Evolutionary conservation across 2,797 vertebrate genomes (phyloP), one percentile per base, ranked within the genome.

Genomic region (Odontamblyopus rebecca): DNA sequence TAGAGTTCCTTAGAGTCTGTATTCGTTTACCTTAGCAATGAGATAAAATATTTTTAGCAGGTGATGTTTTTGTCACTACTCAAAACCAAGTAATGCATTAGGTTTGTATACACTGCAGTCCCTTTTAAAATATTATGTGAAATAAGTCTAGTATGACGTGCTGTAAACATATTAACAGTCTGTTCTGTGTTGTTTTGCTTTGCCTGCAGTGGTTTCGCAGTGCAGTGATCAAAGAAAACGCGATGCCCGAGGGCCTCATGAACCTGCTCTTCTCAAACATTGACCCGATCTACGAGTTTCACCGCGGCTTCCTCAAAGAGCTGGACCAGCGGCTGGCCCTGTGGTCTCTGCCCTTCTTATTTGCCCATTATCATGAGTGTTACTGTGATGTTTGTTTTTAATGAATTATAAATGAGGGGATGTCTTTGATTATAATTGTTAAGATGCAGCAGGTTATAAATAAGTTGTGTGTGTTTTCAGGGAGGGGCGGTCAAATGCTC

Each of bases 251-350:
- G 30, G 92, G 92, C 11, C 93, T 98, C 82, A 96, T 95, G 96
- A 94, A 93, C 0, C 92, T 98, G 63, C 95, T 99, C 44, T 98
- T 98, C 93, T 97, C 96, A 81, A 98, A 95, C 89, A 95, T 99
- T 0, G 97, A 98, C 83, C 96, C 97, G 8, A 93, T 99, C 83
- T 97, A 97, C 2, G 96, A 98, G 86, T 97, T 98, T 91, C 98
- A 99, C 71, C 86, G 96, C 77, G 94, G 95, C 73, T 99, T 99
- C 86, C 94, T 99, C 74, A 96, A 93, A 57, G 96, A 98, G 89
- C 83, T 99, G 51, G 97, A 99, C 78, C 95, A 97, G 89, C 93
- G 97, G 72, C 94, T 99, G 73, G 94, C 90, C 5, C 94, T 98
- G 87, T 99, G 98, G 98, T 99, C 87, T 87, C 88, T 19, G 44